These are phyloP conservation scores for Ditylenchus dipsaci DNA, from an alignment of 1,140 invertebrate genomes.

Conservation along the genomic window DNA sequence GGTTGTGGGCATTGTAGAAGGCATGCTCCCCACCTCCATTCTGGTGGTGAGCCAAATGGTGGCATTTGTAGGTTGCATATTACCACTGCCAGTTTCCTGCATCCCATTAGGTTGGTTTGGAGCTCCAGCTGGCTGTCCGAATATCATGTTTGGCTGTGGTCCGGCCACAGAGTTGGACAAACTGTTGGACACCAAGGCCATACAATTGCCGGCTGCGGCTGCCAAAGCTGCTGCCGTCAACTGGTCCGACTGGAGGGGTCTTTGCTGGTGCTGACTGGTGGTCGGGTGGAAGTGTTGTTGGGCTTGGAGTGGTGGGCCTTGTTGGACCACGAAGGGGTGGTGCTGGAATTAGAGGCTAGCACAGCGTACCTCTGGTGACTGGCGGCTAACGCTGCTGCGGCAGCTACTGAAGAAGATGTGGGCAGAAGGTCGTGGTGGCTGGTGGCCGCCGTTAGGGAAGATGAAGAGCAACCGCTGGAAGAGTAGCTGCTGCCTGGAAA, in stretches of 20 bases:
- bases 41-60: background rate
- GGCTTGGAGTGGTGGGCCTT: background rate
- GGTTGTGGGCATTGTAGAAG: background rate
- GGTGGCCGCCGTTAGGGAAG: constrained; percentile 1
- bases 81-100: background rate
- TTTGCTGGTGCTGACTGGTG: too few relatives aligned
- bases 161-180: background rate
- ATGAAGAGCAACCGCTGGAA: constrained; percentile 7
- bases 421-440: constrained; percentile 1
- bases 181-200: background rate
- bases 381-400: background rate
- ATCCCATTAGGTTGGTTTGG: background rate
- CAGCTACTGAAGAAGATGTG: background rate
- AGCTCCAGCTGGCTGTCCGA: background rate
- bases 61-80: background rate
- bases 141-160: background rate
- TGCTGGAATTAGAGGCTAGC: background rate
- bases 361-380: background rate
- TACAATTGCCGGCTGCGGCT: constrained; percentile 1
- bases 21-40: background rate
- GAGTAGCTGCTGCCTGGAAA: constrained; percentile 12
- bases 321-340: background rate
- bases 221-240: background rate
- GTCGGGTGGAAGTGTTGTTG: background rate
- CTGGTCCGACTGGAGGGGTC: too few relatives aligned